These are phyloP conservation scores for Dallia pectoralis DNA, from an alignment of 2,797 vertebrate genomes.

Conservation along the genomic window DNA sequence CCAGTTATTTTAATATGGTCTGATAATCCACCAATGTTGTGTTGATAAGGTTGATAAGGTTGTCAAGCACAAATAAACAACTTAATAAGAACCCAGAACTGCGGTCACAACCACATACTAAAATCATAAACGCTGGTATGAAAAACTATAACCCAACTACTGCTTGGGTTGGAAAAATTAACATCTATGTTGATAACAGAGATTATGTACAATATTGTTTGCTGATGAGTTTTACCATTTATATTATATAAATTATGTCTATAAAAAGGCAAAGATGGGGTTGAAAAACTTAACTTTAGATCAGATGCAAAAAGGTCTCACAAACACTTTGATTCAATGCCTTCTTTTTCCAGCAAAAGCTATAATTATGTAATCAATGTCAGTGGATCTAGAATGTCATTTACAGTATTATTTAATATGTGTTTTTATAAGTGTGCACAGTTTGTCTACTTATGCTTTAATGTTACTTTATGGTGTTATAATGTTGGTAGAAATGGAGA, in stretches of 20 bases:
- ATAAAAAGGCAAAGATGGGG: conserved; percentile 13
- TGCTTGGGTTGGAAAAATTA: background rate
- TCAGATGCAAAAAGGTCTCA: conserved; percentile 14
- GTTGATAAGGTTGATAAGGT: conserved; percentile 41
- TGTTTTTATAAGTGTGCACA: conserved; percentile 33
- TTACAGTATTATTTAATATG: conserved; percentile 30
- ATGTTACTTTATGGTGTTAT: background rate
- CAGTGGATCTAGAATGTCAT: conserved; percentile 1
- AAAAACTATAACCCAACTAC: no score
- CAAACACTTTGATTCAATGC: conserved; percentile 20
- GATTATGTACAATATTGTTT: background rate
- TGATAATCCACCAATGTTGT: conserved; percentile 13
- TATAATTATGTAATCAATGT: background rate
- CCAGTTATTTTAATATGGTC: conserved; percentile 40
- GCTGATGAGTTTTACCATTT: conserved; percentile 4
- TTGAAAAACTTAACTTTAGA: conserved; percentile 21
- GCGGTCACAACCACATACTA: conserved; percentile 22
- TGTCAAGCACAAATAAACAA: conserved; percentile 60
- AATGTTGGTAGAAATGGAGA: background rate
- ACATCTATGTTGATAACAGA: background rate
- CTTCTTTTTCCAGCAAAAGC: conserved; percentile 9
- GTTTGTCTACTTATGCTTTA: conserved; percentile 20
- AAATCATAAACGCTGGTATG: conserved; percentile 1
- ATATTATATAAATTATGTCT: conserved; percentile 8
- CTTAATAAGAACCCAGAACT: conserved; percentile 15